phyloP scores from a whole-genome alignment of 2,797 vertebrate species.

The Sebastes minor region DNA sequence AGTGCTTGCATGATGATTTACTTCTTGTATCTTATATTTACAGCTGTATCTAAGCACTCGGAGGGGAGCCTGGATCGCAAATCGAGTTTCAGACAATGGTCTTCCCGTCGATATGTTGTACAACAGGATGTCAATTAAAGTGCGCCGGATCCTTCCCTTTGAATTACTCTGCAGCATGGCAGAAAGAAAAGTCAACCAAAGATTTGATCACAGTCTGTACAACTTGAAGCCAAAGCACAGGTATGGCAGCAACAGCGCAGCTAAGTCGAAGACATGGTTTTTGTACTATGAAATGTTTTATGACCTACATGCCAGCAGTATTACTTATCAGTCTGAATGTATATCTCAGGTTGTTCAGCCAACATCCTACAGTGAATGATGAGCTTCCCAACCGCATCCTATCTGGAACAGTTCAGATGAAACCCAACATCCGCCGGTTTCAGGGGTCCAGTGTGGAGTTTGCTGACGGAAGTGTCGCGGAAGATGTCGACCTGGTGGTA shows the following conservation, averaged over 20 bases:
- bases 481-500: conserved; percentile 82
- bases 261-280: neutral
- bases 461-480: conserved; percentile 80
- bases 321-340: neutral
- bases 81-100: conserved; percentile 76
- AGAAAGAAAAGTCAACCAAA: conserved; percentile 71
- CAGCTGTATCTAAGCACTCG: conserved; percentile 86
- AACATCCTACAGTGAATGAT: conserved; percentile 82
- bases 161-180: conserved; percentile 27
- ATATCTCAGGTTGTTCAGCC: conserved; percentile 75
- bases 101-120: conserved; percentile 69
- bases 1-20: neutral
- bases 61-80: conserved; percentile 82
- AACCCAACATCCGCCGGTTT: conserved; percentile 80
- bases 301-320: neutral
- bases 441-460: conserved; percentile 80
- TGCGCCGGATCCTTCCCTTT: conserved; percentile 44
- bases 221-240: conserved; percentile 90
- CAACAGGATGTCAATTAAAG: neutral
- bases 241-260: conserved; percentile 56
- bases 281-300: neutral
- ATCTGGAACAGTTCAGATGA: conserved; percentile 80
- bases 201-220: conserved; percentile 80
- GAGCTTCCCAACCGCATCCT: conserved; percentile 85
- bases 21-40: neutral